phyloP scores from a whole-genome alignment of 2,113 vertebrate species.

The Oryzias curvinotus region DNA sequence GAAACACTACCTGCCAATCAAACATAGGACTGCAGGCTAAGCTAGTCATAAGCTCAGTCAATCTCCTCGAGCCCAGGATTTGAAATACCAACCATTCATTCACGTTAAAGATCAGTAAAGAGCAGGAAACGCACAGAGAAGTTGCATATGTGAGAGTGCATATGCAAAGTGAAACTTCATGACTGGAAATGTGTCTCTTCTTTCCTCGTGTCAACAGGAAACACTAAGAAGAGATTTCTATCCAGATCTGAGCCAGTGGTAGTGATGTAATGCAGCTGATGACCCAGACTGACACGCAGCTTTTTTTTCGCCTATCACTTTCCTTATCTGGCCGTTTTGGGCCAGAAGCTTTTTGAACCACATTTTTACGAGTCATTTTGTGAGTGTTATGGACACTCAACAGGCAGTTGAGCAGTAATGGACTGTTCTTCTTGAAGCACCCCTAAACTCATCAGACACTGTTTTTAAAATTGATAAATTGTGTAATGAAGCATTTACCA shows the following conservation, averaged over 20 bases:
- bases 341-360: conserved; percentile 6
- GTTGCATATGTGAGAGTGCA: not conserved
- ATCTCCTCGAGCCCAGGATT: conserved; percentile 34
- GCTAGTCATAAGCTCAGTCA: conserved; percentile 47
- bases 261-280: conserved; percentile 26
- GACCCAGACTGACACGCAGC: conserved; percentile 24
- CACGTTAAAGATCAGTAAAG: conserved; percentile 29
- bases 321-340: conserved; percentile 23
- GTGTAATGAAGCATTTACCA: too few species aligned
- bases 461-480: not conserved
- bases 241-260: conserved; percentile 27
- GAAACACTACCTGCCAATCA: conserved; percentile 59
- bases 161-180: not conserved
- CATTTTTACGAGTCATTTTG: not conserved
- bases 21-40: conserved; percentile 35
- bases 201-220: conserved; percentile 8
- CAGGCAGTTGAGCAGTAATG: not conserved
- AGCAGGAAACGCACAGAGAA: not conserved
- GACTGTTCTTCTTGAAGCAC: not conserved
- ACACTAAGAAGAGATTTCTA: conserved; percentile 8
- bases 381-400: not conserved
- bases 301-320: conserved; percentile 13
- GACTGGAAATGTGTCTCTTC: not conserved
- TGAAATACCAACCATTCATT: conserved; percentile 45
- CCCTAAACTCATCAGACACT: not conserved